Evolutionary conservation across 64 coral and sea anemone genomes (phyloP), one percentile per base, ranked within the genome.

Genomic region (Platygyra sinensis): DNA sequence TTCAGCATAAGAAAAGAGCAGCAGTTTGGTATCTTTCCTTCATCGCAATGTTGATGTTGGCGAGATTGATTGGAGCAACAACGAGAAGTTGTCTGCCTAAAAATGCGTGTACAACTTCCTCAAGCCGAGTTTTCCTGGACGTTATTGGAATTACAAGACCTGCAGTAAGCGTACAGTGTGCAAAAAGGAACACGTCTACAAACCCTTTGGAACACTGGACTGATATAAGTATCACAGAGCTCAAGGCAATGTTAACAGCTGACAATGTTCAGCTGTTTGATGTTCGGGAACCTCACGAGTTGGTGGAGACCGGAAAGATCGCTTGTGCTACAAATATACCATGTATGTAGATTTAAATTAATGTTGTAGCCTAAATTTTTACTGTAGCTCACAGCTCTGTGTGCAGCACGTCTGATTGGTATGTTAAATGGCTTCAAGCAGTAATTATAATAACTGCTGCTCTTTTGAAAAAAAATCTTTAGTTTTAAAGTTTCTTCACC

Each of bases 281-380:
- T 91, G 95, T 96, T 20, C 88, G 95, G 2, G 95, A 96, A 78
- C 95, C 95, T 3, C 87, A 96, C 32, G 95, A 96, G 15, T 67
- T 96, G 54, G 65, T 94, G 61, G 79, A 94, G 73, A 50, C 46
- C 20, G 95, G 95, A 20, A 96, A 94, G 54, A 96, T 96, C 76
- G 79, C 92, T 87, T 72, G 82, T 42, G 38, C 91, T 18, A 83
- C 93, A 19, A 96, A 96, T 33, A 91, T 96, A 54, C 95, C 95
- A 46, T 87, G 95, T 96, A 94, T 71, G 95, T 96, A 28, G 19
- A 1, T 15, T 1, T 62, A 2, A n/a, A 6, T 69, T 69, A 57
- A 57, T 57, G 54, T 13, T 57, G 10, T 57, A 14, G 54, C 10
- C 42, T 46, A 5, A n/a, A n/a, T n/a, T 46, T 46, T 4, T 46